A percentile compares a stretch with the other conserved stretches of the same genome.
phyloP scores from a whole-genome alignment of 2,888 invertebrate species.

The Coronaproctus castanopsis region DNA sequence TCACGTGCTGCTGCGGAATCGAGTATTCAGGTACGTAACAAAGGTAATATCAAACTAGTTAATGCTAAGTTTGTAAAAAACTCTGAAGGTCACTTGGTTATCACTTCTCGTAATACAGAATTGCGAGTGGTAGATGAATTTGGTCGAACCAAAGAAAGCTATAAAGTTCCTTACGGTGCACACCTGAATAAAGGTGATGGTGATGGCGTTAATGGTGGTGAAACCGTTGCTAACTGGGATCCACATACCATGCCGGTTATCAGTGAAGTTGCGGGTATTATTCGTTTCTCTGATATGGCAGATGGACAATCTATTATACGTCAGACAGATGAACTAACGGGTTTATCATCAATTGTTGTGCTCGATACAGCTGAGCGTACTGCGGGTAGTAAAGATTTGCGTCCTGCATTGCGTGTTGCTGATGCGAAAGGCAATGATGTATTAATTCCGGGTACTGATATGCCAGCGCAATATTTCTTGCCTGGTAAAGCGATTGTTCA shows the following conservation, averaged over 20 bases:
- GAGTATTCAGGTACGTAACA: background rate
- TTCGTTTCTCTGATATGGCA: background rate
- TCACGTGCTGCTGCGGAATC: no score
- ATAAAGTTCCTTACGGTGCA: slow-evolving; percentile 1
- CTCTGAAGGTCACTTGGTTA: background rate
- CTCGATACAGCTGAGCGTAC: no score
- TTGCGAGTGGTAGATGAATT: background rate
- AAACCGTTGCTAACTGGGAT: background rate
- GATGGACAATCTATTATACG: background rate
- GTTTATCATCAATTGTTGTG: background rate
- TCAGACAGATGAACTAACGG: background rate
- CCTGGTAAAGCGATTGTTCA: background rate
- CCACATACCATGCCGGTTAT: background rate
- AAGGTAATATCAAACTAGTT: background rate
- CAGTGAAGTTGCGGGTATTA: background rate
- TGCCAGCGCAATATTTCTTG: background rate
- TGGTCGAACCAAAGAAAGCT: background rate
- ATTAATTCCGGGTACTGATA: no score
- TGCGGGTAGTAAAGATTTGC: background rate
- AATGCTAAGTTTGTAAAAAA: background rate
- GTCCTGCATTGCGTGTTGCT: background rate
- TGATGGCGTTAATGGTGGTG: background rate
- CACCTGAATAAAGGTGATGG: background rate
- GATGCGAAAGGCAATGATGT: background rate
- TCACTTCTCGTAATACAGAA: background rate